These are phyloP conservation scores for Dastarcus helophoroides DNA, from an alignment of 2,888 invertebrate species.

Conservation along the genomic window DNA sequence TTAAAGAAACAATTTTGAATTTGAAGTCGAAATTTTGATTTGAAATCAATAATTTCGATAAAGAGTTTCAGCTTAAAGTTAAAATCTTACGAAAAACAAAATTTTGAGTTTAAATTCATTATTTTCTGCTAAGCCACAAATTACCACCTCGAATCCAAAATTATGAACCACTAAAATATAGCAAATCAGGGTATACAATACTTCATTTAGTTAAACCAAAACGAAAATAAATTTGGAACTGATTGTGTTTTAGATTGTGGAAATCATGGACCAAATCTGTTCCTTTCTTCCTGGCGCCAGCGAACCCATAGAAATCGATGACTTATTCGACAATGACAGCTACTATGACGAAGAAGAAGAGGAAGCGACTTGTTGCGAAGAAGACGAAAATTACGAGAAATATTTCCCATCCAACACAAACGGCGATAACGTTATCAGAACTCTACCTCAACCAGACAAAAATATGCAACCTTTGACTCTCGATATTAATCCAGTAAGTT, in stretches of 20 bases:
- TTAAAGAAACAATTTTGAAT: too few relatives aligned
- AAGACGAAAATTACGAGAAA: neutral
- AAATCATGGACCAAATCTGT: constrained; percentile 26
- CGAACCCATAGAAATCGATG: constrained; percentile 19
- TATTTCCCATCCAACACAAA: constrained; percentile 14
- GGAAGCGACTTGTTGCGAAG: constrained; percentile 7
- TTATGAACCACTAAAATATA: too few relatives aligned
- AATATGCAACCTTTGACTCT: constrained; percentile 39
- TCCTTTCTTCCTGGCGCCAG: constrained; percentile 66
- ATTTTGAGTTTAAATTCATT: too few relatives aligned
- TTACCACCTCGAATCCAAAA: too few relatives aligned
- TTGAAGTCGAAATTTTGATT: too few relatives aligned
- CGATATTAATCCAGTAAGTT: constrained; percentile 59
- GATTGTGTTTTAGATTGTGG: constrained; percentile 22
- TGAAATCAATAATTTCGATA: too few relatives aligned
- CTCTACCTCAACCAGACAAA: constrained; percentile 29
- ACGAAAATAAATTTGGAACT: too few relatives aligned
- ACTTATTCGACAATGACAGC: neutral
- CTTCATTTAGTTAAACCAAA: too few relatives aligned
- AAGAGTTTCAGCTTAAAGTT: too few relatives aligned
- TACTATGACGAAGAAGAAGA: constrained; percentile 13
- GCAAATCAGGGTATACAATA: too few relatives aligned
- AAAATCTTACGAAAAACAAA: too few relatives aligned
- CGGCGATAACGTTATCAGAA: constrained; percentile 18
- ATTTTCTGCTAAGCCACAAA: too few relatives aligned